These are phyloP conservation scores for Mylabris sibirica DNA, from an alignment of 2,888 invertebrate species.

Conservation along the genomic window DNA sequence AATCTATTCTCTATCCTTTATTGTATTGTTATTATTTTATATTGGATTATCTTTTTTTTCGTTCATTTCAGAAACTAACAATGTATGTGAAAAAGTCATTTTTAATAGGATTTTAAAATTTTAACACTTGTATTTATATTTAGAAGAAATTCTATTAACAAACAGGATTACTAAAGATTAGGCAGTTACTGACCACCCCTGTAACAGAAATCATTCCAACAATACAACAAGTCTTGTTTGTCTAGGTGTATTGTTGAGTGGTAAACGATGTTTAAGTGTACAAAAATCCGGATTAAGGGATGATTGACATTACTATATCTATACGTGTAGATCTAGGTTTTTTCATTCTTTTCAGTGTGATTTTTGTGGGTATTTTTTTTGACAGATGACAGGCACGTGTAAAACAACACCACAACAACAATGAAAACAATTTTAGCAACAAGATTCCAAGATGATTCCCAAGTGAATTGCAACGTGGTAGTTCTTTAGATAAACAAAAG, in stretches of 20 bases:
- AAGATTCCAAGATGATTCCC: conserved; percentile 33
- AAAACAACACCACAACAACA: conserved; percentile 38
- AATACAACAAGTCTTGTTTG: conserved; percentile 41
- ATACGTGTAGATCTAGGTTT: conserved; percentile 9
- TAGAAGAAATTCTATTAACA: conserved; percentile 35
- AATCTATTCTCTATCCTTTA: neutral
- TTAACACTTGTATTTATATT: conserved; percentile 13
- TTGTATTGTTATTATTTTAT: neutral
- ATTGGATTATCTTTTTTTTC: neutral
- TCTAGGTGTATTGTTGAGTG: conserved; percentile 51
- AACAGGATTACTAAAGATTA: conserved; percentile 26
- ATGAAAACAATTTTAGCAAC: conserved; percentile 24
- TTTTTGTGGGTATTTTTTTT: conserved; percentile 39
- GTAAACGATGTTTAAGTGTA: conserved; percentile 55
- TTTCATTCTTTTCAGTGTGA: conserved; percentile 28
- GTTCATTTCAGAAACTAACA: neutral
- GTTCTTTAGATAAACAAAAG: neutral
- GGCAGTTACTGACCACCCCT: conserved; percentile 42
- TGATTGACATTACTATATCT: conserved; percentile 41
- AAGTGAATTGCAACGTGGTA: conserved; percentile 13
- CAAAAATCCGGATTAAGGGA: conserved; percentile 50
- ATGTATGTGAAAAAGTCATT: neutral
- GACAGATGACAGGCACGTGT: conserved; percentile 51
- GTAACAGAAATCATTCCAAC: conserved; percentile 26
- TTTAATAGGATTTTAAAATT: neutral